Conservation (phyloP, 2,113 vertebrate species). For the Notechis scutatus region DNA sequence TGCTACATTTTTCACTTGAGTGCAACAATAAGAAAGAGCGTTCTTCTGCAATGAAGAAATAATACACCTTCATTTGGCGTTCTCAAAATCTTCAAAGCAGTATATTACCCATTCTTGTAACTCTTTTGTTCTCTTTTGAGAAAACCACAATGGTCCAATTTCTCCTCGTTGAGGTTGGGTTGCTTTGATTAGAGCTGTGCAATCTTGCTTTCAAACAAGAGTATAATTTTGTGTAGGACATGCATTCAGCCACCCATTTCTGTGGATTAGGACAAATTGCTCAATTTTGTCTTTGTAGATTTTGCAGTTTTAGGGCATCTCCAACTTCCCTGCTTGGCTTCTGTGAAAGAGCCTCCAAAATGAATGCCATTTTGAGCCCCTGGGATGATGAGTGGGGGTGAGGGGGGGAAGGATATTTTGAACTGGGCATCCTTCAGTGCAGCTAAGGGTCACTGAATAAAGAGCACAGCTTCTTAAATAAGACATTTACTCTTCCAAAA, state of each 20-base stretch:
- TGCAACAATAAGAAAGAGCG: conserved; percentile 15
- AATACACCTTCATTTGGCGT: conserved; percentile 35
- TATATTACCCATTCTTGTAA: conserved; percentile 51
- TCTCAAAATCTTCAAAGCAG: conserved; percentile 52
- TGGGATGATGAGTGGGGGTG: conserved; percentile 18
- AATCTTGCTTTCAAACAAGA: conserved; percentile 68
- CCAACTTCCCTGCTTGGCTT: conserved; percentile 48
- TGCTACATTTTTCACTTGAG: conserved; percentile 25
- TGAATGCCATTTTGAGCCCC: conserved; percentile 54
- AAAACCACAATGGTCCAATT: conserved; percentile 67
- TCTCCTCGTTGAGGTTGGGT: conserved; percentile 66
- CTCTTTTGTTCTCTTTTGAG: conserved; percentile 58
- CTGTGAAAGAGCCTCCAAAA: conserved; percentile 20
- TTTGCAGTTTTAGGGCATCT: conserved; percentile 54
- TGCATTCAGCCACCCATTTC: conserved; percentile 54
- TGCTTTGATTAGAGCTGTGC: conserved; percentile 61
- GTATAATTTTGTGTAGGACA: conserved; percentile 57
- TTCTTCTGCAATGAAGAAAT: conserved; percentile 8
- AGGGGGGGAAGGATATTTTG: conserved; percentile 28
- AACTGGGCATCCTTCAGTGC: conserved; percentile 18
- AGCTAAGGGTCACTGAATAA: conserved; percentile 14
- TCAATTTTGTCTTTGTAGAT: conserved; percentile 64
- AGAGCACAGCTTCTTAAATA: background rate
- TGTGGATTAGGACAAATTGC: conserved; percentile 70
- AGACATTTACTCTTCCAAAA: background rate